Conservation (phyloP, 2,797 vertebrate genomes). For the Crocodylus rhombifer region DNA sequence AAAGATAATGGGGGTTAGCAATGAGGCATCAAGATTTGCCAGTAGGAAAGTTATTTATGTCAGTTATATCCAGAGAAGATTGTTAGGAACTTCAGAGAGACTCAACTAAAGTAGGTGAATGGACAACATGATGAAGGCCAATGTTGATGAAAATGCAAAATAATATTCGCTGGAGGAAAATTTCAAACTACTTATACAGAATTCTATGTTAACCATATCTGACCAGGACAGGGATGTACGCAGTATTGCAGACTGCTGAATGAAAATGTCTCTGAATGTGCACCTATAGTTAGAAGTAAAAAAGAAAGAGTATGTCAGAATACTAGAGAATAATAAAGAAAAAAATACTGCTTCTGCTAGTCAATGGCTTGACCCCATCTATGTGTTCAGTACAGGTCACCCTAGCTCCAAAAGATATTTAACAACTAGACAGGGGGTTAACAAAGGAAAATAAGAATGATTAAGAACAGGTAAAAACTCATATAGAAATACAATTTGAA, state of each 20-base stretch:
- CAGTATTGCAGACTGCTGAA: neutral
- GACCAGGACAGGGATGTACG: conserved; percentile 6
- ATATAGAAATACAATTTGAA: conserved; percentile 4
- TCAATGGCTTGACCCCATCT: accelerated
- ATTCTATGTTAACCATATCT: neutral
- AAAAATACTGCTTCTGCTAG: neutral
- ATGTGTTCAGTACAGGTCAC: neutral
- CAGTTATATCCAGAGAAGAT: neutral
- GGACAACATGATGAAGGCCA: neutral
- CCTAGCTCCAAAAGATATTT: accelerated
- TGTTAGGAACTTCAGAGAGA: neutral
- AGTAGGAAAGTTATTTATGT: neutral
- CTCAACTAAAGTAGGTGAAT: neutral
- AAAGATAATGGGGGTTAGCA: neutral
- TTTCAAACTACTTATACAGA: neutral
- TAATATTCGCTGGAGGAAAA: neutral
- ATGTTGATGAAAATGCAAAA: neutral
- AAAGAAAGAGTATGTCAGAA: neutral
- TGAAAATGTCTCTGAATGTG: neutral
- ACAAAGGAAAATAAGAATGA: neutral
- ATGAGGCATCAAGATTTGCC: neutral
- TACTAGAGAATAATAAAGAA: neutral
- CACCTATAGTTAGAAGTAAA: neutral
- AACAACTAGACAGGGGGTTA: neutral
- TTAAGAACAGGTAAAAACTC: neutral